A percentile compares a stretch with the other conserved stretches of the same genome.
phyloP scores from a whole-genome alignment of 2,797 vertebrate species.

The Liparis tanakae region DNA sequence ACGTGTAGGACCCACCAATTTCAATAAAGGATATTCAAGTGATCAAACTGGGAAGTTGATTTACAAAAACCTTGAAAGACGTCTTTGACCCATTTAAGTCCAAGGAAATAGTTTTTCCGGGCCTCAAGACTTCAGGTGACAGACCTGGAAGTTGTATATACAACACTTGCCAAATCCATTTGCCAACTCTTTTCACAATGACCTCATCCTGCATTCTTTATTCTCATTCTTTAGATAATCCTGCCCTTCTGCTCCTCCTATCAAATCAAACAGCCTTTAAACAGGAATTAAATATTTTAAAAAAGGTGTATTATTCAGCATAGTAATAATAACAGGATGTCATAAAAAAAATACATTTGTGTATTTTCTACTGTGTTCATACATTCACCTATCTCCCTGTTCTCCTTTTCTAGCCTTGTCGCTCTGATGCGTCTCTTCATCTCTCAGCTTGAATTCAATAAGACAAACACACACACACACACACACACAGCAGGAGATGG shows the following conservation, averaged over 20 bases:
- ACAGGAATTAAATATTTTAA: not conserved
- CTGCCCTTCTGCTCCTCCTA: not conserved
- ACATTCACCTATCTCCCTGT: not conserved
- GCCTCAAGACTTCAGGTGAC: too few species aligned
- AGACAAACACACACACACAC: slow-evolving; percentile 20
- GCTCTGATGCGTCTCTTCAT: slow-evolving; percentile 36
- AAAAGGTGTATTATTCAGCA: not conserved
- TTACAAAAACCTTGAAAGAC: too few species aligned
- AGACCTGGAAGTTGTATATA: too few species aligned
- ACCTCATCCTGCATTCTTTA: slow-evolving; percentile 3
- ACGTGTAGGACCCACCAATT: too few species aligned
- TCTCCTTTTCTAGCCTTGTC: slow-evolving; percentile 10
- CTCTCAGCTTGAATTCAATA: slow-evolving; percentile 37
- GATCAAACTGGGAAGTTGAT: too few species aligned
- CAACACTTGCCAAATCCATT: too few species aligned
- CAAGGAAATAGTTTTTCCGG: too few species aligned
- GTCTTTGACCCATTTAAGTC: too few species aligned
- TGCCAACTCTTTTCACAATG: not conserved
- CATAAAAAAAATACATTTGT: not conserved
- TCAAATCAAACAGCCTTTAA: not conserved
- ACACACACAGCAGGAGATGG: slow-evolving; percentile 21
- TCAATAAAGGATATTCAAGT: too few species aligned
- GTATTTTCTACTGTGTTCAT: not conserved
- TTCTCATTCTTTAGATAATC: not conserved
- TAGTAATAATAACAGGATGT: not conserved